Evolutionary conservation across 2,113 vertebrate species (phyloP).

Genomic region (Sylvietta virens): DNA sequence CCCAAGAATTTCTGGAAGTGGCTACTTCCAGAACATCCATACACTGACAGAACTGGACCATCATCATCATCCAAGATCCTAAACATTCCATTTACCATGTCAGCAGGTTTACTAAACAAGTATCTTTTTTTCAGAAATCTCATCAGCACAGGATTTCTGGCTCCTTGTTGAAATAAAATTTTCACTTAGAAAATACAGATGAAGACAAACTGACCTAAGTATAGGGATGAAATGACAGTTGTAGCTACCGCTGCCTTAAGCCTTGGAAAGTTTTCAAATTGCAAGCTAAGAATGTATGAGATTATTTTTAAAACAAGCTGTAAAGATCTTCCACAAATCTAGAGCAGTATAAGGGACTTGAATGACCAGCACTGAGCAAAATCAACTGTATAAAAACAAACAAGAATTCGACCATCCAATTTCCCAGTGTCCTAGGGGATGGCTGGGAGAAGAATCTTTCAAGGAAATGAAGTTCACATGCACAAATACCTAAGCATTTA

Average conservation of each 20-base stretch:
- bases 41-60: background rate
- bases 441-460: background rate
- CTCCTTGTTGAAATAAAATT: background rate
- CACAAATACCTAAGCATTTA: background rate
- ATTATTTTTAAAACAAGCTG: background rate
- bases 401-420: background rate
- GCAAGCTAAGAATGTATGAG: background rate
- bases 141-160: background rate
- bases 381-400: background rate
- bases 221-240: background rate
- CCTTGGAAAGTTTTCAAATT: background rate
- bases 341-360: background rate
- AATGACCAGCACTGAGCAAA: background rate
- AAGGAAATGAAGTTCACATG: background rate
- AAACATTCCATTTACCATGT: background rate
- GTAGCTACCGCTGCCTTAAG: background rate
- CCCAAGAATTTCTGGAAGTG: background rate
- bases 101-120: background rate
- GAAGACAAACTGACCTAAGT: background rate
- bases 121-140: background rate
- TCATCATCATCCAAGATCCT: background rate
- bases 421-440: background rate
- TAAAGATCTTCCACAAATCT: background rate
- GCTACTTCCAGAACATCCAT: background rate
- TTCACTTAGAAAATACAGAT: background rate